Percentiles rank a stretch among this genome's conserved stretches.
Conservation (phyloP, 2,888 invertebrate genomes). For the Chromoteleia sp. region DNA sequence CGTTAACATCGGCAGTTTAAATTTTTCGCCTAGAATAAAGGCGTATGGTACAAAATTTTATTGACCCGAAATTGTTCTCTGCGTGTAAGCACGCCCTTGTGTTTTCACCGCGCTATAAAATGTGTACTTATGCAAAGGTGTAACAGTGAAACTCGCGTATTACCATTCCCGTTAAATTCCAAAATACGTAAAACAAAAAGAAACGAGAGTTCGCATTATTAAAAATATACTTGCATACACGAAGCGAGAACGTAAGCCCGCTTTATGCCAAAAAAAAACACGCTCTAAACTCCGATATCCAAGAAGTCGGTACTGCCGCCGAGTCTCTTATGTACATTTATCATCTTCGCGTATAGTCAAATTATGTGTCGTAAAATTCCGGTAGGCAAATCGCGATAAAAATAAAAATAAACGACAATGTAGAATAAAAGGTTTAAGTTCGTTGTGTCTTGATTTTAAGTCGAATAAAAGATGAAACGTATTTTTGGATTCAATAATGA, state of each 20-base stretch:
- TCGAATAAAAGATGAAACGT: constrained; percentile 13
- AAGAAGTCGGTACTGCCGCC: constrained; percentile 38
- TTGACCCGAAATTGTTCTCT: constrained; percentile 61
- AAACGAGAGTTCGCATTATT: constrained; percentile 49
- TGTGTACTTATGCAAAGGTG: constrained; percentile 58
- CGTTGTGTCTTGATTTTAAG: constrained; percentile 41
- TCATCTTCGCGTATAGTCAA: constrained; percentile 62
- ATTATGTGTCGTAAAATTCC: constrained; percentile 64
- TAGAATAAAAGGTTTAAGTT: constrained; percentile 38
- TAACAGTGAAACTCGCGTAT: constrained; percentile 61
- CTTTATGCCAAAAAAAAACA: constrained; percentile 60
- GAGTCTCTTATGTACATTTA: constrained; percentile 60
- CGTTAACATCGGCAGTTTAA: constrained; percentile 6
- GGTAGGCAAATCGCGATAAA: constrained; percentile 55
- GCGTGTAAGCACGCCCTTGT: constrained; percentile 57
- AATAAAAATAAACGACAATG: constrained; percentile 56
- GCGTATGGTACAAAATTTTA: constrained; percentile 60
- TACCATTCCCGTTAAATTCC: constrained; percentile 57
- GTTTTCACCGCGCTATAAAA: constrained; percentile 63
- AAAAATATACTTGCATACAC: constrained; percentile 61
- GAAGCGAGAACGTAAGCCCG: constrained; percentile 43
- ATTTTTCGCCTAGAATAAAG: constrained; percentile 32
- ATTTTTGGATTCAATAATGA: neutral
- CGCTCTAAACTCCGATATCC: constrained; percentile 53
- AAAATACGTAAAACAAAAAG: constrained; percentile 60